A percentile compares a stretch with the other conserved stretches of the same genome.
Evolutionary conservation across 1,140 invertebrate genomes (phyloP).

Genomic region (Hetaerina americana): DNA sequence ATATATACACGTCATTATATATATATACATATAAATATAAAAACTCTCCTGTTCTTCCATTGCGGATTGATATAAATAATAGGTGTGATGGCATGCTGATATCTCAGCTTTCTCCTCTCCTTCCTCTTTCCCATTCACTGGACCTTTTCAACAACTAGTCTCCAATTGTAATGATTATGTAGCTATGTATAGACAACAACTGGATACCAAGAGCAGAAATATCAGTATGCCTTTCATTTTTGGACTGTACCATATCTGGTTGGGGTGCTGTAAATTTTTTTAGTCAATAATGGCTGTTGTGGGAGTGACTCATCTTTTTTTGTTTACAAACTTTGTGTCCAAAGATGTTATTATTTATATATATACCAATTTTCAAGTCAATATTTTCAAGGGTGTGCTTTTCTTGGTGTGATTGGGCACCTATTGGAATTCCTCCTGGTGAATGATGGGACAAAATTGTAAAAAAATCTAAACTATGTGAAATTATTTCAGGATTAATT

Average conservation of each 20-base stretch:
- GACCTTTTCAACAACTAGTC: not conserved
- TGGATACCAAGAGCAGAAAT: not conserved
- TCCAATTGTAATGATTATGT: slow-evolving; percentile 1
- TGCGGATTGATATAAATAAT: slow-evolving; percentile 11
- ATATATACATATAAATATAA: slow-evolving; percentile 1
- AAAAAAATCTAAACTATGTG: not conserved
- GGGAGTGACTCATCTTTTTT: not conserved
- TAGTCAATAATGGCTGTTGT: not conserved
- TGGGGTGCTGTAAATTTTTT: slow-evolving; percentile 6
- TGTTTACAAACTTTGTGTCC: not conserved
- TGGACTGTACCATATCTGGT: slow-evolving; percentile 9
- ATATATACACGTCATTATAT: slow-evolving; percentile 12
- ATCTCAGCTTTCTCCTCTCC: not conserved
- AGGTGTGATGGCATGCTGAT: slow-evolving; percentile 12
- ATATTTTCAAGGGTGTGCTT: not conserved
- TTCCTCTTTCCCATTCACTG: not conserved
- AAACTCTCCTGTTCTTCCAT: slow-evolving; percentile 16
- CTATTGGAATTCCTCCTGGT: not conserved
- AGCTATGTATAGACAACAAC: slow-evolving; percentile 1
- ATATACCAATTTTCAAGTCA: slow-evolving; percentile 1
- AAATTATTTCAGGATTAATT: not conserved
- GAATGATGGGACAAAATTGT: not conserved
- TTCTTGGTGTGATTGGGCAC: not conserved
- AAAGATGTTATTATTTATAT: slow-evolving; percentile 2
- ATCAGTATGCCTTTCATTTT: slow-evolving; percentile 4